Conservation (phyloP, 2,888 invertebrate genomes). For the Phymatocera aterrima region DNA sequence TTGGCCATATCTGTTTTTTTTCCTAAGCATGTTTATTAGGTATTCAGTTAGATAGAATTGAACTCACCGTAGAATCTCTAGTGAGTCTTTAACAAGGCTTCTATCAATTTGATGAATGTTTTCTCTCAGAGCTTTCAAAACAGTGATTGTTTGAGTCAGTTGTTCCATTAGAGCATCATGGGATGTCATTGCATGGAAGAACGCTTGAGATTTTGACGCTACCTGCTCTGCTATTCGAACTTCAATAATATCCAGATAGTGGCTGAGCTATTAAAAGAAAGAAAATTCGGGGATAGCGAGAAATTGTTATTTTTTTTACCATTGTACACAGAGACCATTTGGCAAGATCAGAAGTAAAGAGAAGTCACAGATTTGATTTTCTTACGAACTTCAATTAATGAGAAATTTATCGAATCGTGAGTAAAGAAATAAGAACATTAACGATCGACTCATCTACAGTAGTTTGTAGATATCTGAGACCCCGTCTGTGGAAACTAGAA, state of each 20-base stretch:
- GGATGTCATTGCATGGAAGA: constrained; percentile 98
- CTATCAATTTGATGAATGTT: constrained; percentile 88
- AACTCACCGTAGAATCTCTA: constrained; percentile 81
- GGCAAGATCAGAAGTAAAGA: neutral
- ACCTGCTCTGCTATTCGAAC: constrained; percentile 95
- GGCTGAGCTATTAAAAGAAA: constrained; percentile 81
- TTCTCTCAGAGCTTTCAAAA: constrained; percentile 84
- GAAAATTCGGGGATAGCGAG: neutral
- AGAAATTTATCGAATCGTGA: neutral
- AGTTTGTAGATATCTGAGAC: neutral
- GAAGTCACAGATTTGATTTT: neutral
- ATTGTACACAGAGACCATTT: neutral
- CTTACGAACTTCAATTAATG: neutral
- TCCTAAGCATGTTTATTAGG: neutral
- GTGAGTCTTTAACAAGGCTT: constrained; percentile 86
- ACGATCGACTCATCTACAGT: neutral
- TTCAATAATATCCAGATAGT: constrained; percentile 96
- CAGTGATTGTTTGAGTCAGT: constrained; percentile 88
- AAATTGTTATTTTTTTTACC: neutral
- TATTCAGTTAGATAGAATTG: neutral
- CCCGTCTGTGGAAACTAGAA: neutral
- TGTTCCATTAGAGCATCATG: constrained; percentile 98
- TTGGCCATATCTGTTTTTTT: neutral
- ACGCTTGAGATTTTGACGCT: constrained; percentile 96
- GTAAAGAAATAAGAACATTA: constrained; percentile 26